Conservation (phyloP, 2,797 vertebrate species). For the Buceros bicornis region DNA sequence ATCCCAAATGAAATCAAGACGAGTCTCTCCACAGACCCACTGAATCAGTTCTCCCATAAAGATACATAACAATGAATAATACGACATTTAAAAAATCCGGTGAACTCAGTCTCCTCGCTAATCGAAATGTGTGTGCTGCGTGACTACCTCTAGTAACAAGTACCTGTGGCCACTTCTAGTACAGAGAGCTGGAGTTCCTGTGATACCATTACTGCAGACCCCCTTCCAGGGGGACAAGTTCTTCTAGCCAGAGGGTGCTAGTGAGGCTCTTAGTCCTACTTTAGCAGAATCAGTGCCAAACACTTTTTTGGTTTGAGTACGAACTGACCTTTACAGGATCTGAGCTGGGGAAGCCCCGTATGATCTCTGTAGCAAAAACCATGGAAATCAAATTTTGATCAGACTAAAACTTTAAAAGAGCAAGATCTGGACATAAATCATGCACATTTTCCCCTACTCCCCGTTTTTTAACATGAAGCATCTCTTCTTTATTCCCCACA, state of each 20-base stretch:
- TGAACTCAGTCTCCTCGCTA: not conserved
- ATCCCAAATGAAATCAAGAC: not conserved
- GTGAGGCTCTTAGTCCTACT: slow-evolving; percentile 17
- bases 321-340: slow-evolving; percentile 50
- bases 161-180: not conserved
- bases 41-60: not conserved
- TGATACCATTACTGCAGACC: not conserved
- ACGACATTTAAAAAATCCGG: not conserved
- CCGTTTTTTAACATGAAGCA: not conserved
- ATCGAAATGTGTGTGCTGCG: rapidly evolving
- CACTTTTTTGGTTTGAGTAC: slow-evolving; percentile 27
- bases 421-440: slow-evolving; percentile 10
- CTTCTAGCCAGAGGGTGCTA: slow-evolving; percentile 5
- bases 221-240: not conserved
- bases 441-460: not conserved
- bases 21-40: not conserved
- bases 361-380: slow-evolving; percentile 45
- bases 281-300: slow-evolving; percentile 53
- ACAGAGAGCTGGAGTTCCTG: not conserved
- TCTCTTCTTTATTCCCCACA: slow-evolving; percentile 30
- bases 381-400: slow-evolving; percentile 54
- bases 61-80: not conserved
- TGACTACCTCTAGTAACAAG: not conserved
- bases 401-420: slow-evolving; percentile 42
- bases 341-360: slow-evolving; percentile 52